Conservation (phyloP, 2,113 vertebrate genomes). For the Anoura caudifer region DNA sequence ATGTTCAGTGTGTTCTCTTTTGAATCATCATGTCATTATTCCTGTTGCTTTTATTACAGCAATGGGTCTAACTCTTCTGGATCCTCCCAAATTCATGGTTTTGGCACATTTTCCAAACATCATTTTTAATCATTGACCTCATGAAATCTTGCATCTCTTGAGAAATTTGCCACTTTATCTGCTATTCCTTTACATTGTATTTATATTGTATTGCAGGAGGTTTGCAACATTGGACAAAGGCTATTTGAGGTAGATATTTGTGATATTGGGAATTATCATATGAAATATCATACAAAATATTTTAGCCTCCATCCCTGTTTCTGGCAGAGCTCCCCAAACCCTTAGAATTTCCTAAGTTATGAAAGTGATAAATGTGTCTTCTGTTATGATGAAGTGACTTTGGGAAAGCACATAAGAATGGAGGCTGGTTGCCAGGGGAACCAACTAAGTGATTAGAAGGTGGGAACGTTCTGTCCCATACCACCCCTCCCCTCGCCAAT, state of each 20-base stretch:
- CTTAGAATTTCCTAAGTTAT: neutral
- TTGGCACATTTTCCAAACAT: neutral
- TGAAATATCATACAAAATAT: neutral
- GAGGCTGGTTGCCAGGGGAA: neutral
- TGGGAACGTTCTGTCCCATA: neutral
- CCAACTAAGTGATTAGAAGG: neutral
- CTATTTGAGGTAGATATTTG: neutral
- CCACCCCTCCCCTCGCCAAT: too few relatives aligned
- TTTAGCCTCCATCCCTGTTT: neutral
- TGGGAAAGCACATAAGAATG: neutral
- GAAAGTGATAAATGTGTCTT: neutral
- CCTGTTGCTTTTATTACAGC: neutral
- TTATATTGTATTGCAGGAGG: neutral
- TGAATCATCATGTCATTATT: neutral
- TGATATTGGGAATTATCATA: neutral
- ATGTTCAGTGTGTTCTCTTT: neutral
- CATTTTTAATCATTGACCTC: neutral
- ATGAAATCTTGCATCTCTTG: neutral
- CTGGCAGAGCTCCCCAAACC: neutral
- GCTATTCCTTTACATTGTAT: neutral
- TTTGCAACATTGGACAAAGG: neutral
- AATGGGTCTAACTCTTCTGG: neutral
- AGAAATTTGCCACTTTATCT: neutral
- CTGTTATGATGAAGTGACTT: neutral
- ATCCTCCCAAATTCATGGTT: neutral